These are phyloP conservation scores for Limnephilus rhombicus DNA, from an alignment of 2,888 invertebrate genomes.

Conservation along the genomic window DNA sequence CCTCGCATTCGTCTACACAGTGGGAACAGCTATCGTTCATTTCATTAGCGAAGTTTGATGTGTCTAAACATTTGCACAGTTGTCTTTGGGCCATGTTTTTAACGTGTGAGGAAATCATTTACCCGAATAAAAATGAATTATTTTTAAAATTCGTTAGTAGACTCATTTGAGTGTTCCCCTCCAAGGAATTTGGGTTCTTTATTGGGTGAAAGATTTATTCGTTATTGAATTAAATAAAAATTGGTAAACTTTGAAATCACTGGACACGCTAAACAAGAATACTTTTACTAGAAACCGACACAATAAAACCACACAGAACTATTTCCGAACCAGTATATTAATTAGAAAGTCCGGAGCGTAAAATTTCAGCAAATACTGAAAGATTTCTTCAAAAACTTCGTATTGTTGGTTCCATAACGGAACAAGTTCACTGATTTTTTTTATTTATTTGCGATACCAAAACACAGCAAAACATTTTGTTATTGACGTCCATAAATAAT, in stretches of 20 bases:
- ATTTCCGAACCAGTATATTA: neutral
- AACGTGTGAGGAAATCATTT: neutral
- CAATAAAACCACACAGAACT: neutral
- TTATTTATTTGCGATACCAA: neutral
- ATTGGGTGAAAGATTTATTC: no score
- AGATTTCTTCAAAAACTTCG: neutral
- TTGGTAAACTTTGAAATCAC: no score
- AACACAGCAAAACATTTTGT: neutral
- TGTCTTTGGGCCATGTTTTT: constrained; percentile 22
- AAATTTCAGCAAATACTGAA: neutral
- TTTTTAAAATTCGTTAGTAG: neutral
- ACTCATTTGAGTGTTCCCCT: no score
- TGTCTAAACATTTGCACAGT: constrained; percentile 30
- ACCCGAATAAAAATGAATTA: neutral
- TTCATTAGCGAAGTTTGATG: neutral
- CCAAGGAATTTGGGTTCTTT: no score
- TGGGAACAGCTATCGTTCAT: neutral
- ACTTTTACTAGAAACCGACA: neutral
- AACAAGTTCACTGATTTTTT: neutral
- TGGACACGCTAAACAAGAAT: neutral
- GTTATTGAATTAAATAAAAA: no score
- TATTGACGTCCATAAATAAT: neutral
- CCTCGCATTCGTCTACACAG: constrained; percentile 22
- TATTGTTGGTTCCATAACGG: neutral
- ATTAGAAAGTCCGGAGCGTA: neutral